Evolutionary conservation across 2,113 vertebrate species (phyloP).

Genomic region (Gasterosteus aculeatus): DNA sequence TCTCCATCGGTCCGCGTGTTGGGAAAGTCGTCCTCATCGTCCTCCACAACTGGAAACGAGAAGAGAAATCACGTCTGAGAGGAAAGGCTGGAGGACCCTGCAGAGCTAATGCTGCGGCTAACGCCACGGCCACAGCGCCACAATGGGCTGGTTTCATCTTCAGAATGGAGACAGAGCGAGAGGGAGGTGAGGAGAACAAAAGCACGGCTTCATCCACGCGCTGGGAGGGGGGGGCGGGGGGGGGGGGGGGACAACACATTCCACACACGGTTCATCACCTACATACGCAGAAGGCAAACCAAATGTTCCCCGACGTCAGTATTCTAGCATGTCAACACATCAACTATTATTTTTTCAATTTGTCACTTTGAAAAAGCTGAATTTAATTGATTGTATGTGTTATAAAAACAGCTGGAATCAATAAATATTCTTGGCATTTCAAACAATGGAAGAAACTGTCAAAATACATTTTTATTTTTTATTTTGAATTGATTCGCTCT

Average conservation of each 20-base stretch:
- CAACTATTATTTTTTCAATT: not conserved
- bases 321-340: not conserved
- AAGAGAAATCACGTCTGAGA: conserved; percentile 1
- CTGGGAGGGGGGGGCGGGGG: conserved; percentile 16
- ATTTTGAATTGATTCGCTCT: not conserved
- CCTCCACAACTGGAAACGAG: conserved; percentile 86
- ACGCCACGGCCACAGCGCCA: conserved; percentile 44
- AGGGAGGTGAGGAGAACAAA: conserved; percentile 69
- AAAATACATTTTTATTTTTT: not conserved
- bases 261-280: not conserved
- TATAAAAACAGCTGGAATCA: not conserved
- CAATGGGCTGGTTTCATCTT: conserved; percentile 76
- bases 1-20: conserved; percentile 89
- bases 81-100: not conserved
- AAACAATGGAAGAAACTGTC: too few species aligned
- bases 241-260: conserved; percentile 44
- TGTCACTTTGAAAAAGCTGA: not conserved
- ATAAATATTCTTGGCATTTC: not conserved
- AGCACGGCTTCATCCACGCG: conserved; percentile 66
- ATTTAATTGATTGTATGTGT: not conserved
- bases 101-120: not conserved
- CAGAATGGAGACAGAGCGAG: conserved; percentile 38
- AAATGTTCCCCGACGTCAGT: too few species aligned
- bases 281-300: too few species aligned
- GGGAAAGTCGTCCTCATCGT: conserved; percentile 95